Percentiles rank a stretch among this genome's conserved stretches.
Evolutionary conservation across 1,140 invertebrate species (phyloP).

Genomic region (Hycleus phaleratus): DNA sequence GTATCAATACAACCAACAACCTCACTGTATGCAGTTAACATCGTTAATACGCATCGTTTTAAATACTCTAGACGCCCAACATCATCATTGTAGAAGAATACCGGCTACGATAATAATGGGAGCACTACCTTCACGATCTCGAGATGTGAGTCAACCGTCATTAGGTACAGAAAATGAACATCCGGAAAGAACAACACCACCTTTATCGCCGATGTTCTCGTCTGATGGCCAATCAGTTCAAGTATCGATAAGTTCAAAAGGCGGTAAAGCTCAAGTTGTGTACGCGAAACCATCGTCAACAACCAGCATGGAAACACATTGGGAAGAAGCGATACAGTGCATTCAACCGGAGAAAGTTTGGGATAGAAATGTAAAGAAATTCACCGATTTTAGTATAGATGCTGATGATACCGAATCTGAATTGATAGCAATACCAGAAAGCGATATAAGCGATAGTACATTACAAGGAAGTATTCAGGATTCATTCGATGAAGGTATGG

Average conservation of each 20-base stretch:
- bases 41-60: conserved; percentile 84
- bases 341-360: conserved; percentile 40
- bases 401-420: conserved; percentile 79
- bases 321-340: conserved; percentile 53
- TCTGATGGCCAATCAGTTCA: conserved; percentile 43
- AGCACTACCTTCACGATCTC: conserved; percentile 56
- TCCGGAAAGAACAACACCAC: conserved; percentile 44
- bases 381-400: conserved; percentile 56
- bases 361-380: conserved; percentile 28
- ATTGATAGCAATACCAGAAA: conserved; percentile 79
- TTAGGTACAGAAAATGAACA: conserved; percentile 58
- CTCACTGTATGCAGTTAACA: conserved; percentile 70
- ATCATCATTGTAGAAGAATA: conserved; percentile 76
- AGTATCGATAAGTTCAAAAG: conserved; percentile 42
- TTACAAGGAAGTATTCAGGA: conserved; percentile 62
- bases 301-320: conserved; percentile 59
- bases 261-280: conserved; percentile 42
- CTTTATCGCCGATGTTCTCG: conserved; percentile 45
- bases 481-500: conserved; percentile 44
- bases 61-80: conserved; percentile 85
- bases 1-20: conserved; percentile 86
- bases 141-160: conserved; percentile 70
- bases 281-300: conserved; percentile 42
- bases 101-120: conserved; percentile 68
- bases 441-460: conserved; percentile 75